Conservation (phyloP, 2,888 invertebrate species). For the Sisyra terminalis region DNA sequence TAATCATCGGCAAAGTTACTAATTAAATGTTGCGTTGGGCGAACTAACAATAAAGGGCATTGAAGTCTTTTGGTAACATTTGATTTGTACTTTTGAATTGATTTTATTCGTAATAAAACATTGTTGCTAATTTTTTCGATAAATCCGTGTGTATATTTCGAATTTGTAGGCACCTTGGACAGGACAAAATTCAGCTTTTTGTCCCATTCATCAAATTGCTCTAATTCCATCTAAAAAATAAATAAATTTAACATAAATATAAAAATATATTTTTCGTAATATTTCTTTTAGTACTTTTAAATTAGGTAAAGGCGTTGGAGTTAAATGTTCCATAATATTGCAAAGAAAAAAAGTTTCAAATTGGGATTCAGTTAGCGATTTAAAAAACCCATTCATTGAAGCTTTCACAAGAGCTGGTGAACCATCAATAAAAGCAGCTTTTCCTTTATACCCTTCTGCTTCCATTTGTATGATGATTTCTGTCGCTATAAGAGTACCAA, state of each 20-base stretch:
- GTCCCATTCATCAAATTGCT: too few species aligned
- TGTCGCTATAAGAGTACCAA: constrained; percentile 60
- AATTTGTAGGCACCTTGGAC: too few species aligned
- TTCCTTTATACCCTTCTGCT: constrained; percentile 42
- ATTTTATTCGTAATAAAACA: constrained; percentile 36
- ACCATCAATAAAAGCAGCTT: constrained; percentile 64
- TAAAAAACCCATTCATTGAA: constrained; percentile 33
- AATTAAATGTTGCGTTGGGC: constrained; percentile 41
- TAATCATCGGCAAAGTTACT: constrained; percentile 44
- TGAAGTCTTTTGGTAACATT: constrained; percentile 21
- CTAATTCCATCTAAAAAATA: too few species aligned
- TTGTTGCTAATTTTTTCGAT: constrained; percentile 25
- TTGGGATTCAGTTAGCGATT: constrained; percentile 21
- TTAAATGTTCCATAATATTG: background rate
- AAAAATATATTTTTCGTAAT: too few species aligned
- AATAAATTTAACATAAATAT: too few species aligned
- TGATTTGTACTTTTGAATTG: constrained; percentile 32
- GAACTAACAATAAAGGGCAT: constrained; percentile 40
- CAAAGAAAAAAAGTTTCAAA: too few species aligned
- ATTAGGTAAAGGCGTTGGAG: too few species aligned
- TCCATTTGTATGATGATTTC: constrained; percentile 62
- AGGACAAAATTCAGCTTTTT: too few species aligned
- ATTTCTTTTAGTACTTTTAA: too few species aligned
- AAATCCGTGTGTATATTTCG: too few species aligned
- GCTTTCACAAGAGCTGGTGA: constrained; percentile 46